Base-by-base conservation (phyloP, 37 sponge, comb jelly and placozoan species). In the Geodia barretti region DNA sequence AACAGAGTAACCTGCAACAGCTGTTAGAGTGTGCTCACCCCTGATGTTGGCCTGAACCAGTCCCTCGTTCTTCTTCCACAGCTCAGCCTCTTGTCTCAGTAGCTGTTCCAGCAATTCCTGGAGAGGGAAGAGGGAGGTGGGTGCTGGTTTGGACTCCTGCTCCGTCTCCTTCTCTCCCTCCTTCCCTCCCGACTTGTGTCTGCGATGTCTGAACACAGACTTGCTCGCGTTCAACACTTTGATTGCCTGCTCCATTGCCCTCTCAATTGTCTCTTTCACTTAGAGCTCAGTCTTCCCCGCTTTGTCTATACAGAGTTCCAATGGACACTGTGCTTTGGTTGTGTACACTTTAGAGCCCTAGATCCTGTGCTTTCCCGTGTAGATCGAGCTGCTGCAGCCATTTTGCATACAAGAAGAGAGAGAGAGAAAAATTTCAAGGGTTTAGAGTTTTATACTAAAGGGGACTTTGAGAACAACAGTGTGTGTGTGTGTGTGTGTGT, bases 1-100 rank as follows among this genome's bases (percentile, higher is more conserved):
- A n/a, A n/a, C n/a, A n/a, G n/a, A n/a, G n/a, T n/a, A n/a, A n/a
- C n/a, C n/a, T n/a, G n/a, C n/a, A n/a, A n/a, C n/a, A n/a, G n/a
- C n/a, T n/a, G n/a, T n/a, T n/a, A n/a, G n/a, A n/a, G 8, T 47
- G 54, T 47, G 14, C 11, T 7, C 54, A 68, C 68, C 68, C 31
- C 20, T 32, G 5, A 41, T 62, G 32, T 64, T 38, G 1, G 81
- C 60, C 43, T 72, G 60, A 0, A 63, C 26, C 30, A 73, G 42
- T 7, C 60, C 34, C 68, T 79, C 69, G 34, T 75, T 80, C 72
- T 42, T 88, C 38, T 72, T 42, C 88, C 88, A 88, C 72, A 88
- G 35, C 34, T 24, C 58, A 26, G 30, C 67, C 83, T 88, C 88
- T 60, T 88, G 88, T 7, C 30, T 17, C 65, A 82, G 26, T 38